These are phyloP conservation scores for Melikaiella ostensackeni DNA, from an alignment of 2,888 invertebrate species.

Conservation along the genomic window DNA sequence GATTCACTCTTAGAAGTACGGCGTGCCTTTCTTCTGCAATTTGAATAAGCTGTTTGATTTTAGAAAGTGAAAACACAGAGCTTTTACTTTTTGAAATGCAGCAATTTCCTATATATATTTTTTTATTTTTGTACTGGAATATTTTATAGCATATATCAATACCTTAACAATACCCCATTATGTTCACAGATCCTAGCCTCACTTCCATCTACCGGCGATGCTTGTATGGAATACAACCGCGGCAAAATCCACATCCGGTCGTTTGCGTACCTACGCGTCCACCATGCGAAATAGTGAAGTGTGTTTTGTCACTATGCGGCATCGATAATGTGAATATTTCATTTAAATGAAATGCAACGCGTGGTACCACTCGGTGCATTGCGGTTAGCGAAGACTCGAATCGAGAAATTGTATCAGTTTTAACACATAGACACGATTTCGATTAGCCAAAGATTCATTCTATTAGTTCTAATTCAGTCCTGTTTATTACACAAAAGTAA, in stretches of 20 bases:
- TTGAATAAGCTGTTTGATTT: too few species aligned
- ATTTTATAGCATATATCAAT: too few species aligned
- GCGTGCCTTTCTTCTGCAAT: too few species aligned
- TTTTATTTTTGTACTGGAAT: too few species aligned
- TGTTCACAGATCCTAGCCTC: not conserved
- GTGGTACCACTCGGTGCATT: not conserved
- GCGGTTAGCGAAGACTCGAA: not conserved
- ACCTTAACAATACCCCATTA: too few species aligned
- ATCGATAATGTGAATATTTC: conserved; percentile 32
- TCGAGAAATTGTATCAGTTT: conserved; percentile 12
- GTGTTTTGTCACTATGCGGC: not conserved
- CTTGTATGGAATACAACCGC: not conserved
- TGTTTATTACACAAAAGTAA: not conserved
- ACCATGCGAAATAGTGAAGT: not conserved
- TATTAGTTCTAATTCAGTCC: not conserved
- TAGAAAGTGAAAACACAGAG: too few species aligned
- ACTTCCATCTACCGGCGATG: not conserved
- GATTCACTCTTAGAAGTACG: too few species aligned
- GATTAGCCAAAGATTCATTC: not conserved
- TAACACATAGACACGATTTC: not conserved
- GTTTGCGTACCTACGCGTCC: not conserved
- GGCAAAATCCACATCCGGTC: not conserved
- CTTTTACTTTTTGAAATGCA: too few species aligned
- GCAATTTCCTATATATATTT: too few species aligned
- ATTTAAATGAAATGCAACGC: conserved; percentile 4